phyloP scores from a whole-genome alignment of 2,797 vertebrate species.

The Rousettus madagascariensis region DNA sequence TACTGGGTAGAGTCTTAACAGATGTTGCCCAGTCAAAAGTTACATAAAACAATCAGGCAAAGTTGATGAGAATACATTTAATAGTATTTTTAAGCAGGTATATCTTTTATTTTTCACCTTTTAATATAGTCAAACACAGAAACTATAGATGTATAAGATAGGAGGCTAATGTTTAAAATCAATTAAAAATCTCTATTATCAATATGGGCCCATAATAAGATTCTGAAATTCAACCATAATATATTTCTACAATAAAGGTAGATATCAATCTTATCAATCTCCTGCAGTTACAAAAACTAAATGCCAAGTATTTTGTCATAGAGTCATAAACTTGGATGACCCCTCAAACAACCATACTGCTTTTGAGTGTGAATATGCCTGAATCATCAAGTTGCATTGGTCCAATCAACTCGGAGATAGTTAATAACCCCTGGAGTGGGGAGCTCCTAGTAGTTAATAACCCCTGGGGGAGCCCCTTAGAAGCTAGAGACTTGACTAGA shows the following conservation, averaged over 20 bases:
- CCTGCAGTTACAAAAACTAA: background rate
- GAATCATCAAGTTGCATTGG: background rate
- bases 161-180: background rate
- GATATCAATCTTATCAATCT: slow-evolving; percentile 23
- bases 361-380: background rate
- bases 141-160: background rate
- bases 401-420: background rate
- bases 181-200: background rate
- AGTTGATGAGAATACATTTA: slow-evolving; percentile 14
- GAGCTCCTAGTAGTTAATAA: too few relatives aligned
- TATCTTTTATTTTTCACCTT: background rate
- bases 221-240: slow-evolving; percentile 11
- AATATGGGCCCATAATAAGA: background rate
- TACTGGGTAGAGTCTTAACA: slow-evolving; percentile 31
- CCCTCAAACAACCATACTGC: background rate
- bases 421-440: background rate
- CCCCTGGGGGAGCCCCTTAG: too few relatives aligned
- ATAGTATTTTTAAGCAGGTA: background rate
- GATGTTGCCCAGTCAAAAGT: slow-evolving; percentile 16
- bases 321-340: slow-evolving; percentile 22
- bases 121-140: slow-evolving; percentile 3
- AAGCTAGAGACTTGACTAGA: background rate
- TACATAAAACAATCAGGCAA: background rate
- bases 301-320: background rate
- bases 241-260: background rate